Evolutionary conservation across 2,888 invertebrate genomes (phyloP).

Genomic region (Plagiodera versicolora): DNA sequence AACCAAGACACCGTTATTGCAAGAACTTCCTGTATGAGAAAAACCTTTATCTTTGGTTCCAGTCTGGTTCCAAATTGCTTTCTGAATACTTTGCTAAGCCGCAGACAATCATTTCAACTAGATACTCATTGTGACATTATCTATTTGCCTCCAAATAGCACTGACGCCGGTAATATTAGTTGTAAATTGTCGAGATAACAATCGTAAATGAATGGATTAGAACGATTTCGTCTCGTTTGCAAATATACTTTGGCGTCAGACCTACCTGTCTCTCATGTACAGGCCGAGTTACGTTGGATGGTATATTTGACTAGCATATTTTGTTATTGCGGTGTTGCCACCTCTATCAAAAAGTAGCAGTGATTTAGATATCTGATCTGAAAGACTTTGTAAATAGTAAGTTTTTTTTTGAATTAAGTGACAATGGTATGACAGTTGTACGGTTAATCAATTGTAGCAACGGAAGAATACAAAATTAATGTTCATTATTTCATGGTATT

Average conservation of each 20-base stretch:
- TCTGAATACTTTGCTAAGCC: slow-evolving; percentile 3
- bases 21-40: background rate
- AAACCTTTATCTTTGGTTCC: slow-evolving; percentile 9
- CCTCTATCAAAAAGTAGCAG: no score
- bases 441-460: no score
- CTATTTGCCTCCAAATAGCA: slow-evolving; percentile 12
- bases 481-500: no score
- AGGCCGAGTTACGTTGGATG: no score
- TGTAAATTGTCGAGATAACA: slow-evolving; percentile 20
- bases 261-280: no score
- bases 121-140: slow-evolving; percentile 17
- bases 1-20: background rate
- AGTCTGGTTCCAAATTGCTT: background rate
- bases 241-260: slow-evolving; percentile 3
- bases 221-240: slow-evolving; percentile 15
- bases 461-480: no score
- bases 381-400: no score
- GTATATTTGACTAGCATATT: no score
- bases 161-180: slow-evolving; percentile 21
- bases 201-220: slow-evolving; percentile 21
- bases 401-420: no score
- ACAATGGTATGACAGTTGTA: no score
- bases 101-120: slow-evolving; percentile 7
- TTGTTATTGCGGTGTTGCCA: no score
- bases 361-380: no score